Evolutionary conservation across 2,888 invertebrate species (phyloP).

Genomic region (Synergus itoensis): DNA sequence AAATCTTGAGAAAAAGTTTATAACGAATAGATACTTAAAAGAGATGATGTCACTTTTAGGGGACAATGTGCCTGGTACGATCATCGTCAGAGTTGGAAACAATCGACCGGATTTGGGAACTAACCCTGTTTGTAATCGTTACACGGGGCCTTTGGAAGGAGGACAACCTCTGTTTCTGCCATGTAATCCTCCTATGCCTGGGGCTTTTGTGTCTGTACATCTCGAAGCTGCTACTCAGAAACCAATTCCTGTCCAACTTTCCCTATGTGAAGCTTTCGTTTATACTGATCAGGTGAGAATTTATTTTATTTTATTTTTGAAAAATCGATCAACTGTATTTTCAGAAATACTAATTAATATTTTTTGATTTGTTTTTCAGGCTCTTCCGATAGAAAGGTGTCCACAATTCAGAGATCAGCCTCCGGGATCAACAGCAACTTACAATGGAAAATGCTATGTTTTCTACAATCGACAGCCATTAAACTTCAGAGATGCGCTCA

Average conservation of each 20-base stretch:
- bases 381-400: constrained; percentile 93
- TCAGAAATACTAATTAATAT: neutral
- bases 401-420: constrained; percentile 96
- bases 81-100: constrained; percentile 94
- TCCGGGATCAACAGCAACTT: constrained; percentile 94
- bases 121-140: constrained; percentile 95
- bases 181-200: constrained; percentile 97
- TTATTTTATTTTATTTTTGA: neutral
- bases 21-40: too few relatives aligned
- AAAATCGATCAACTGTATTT: too few relatives aligned
- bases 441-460: constrained; percentile 96
- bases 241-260: constrained; percentile 84
- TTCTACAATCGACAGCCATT: constrained; percentile 93
- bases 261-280: constrained; percentile 95
- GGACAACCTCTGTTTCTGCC: constrained; percentile 95
- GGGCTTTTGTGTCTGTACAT: constrained; percentile 95
- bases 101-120: constrained; percentile 94
- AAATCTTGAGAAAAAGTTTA: too few relatives aligned
- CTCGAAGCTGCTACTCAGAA: constrained; percentile 82
- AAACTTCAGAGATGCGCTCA: constrained; percentile 88
- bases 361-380: constrained; percentile 77
- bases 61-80: constrained; percentile 88
- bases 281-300: constrained; percentile 88
- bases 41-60: constrained; percentile 78
- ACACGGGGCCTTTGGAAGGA: constrained; percentile 91